Percentiles rank a stretch among this genome's conserved stretches.
Evolutionary conservation across 2,888 invertebrate genomes (phyloP).

Genomic region (Cheilosia variabilis): DNA sequence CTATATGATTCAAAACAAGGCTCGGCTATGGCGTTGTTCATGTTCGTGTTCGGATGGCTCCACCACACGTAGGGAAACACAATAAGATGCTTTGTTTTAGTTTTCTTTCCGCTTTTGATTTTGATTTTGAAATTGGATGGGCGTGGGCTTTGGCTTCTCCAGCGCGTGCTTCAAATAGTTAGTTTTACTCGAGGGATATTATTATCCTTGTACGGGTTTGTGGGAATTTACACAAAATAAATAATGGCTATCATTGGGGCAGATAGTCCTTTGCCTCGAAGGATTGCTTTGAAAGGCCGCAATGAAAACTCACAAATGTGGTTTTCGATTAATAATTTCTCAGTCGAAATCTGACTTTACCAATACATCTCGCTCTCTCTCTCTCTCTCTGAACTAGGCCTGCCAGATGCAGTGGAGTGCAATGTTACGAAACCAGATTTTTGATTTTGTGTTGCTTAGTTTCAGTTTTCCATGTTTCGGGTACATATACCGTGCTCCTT

Average conservation of each 20-base stretch:
- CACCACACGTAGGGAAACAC: slow-evolving; percentile 14
- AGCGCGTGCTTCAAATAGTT: slow-evolving; percentile 31
- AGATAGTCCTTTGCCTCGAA: too few species aligned
- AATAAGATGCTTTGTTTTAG: slow-evolving; percentile 45
- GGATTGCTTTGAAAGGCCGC: too few species aligned
- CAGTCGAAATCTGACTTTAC: too few species aligned
- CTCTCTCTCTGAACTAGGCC: too few species aligned
- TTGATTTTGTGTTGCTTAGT: too few species aligned
- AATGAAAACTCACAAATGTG: too few species aligned
- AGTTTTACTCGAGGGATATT: neutral
- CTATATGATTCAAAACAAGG: slow-evolving; percentile 56
- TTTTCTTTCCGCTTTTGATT: slow-evolving; percentile 32
- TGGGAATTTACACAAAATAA: neutral
- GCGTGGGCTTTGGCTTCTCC: slow-evolving; percentile 19
- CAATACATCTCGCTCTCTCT: too few species aligned
- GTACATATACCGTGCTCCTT: too few species aligned
- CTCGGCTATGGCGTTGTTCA: slow-evolving; percentile 33
- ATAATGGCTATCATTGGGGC: neutral
- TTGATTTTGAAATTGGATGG: slow-evolving; percentile 31
- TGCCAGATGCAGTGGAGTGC: too few species aligned
- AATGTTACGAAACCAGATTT: too few species aligned
- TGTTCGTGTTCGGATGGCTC: slow-evolving; percentile 4
- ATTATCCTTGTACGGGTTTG: neutral
- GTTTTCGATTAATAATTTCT: too few species aligned
- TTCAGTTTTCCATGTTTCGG: too few species aligned